phyloP scores from a whole-genome alignment of 2,888 invertebrate genomes.

The Scaptomyza reducta region DNA sequence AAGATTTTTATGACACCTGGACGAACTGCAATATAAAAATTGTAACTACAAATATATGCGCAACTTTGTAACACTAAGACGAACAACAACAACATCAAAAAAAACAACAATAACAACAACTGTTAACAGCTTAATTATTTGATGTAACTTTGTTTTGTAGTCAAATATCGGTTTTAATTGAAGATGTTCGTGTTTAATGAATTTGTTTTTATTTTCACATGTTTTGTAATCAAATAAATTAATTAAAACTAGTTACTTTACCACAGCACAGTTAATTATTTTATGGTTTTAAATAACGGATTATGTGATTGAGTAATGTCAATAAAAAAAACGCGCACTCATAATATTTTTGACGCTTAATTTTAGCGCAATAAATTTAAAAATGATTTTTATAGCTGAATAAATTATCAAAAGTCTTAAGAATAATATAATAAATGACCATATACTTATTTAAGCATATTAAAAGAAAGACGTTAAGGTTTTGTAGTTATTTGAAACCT shows the following conservation, averaged over 20 bases:
- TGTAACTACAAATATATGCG: slow-evolving; percentile 51
- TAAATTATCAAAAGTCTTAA: too few species aligned
- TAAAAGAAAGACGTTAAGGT: too few species aligned
- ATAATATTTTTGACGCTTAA: neutral
- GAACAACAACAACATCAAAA: too few species aligned
- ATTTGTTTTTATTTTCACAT: neutral
- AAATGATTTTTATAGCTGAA: too few species aligned
- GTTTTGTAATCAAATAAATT: too few species aligned
- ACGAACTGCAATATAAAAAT: slow-evolving; percentile 40
- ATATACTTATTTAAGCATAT: too few species aligned
- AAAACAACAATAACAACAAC: slow-evolving; percentile 56
- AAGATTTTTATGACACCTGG: slow-evolving; percentile 32
- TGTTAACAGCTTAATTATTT: slow-evolving; percentile 60
- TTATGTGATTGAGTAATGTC: neutral
- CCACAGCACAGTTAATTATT: neutral
- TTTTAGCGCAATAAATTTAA: too few species aligned
- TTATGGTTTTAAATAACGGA: neutral
- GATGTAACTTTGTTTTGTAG: slow-evolving; percentile 16
- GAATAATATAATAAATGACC: too few species aligned
- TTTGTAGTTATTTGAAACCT: too few species aligned
- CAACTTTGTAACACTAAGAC: slow-evolving; percentile 32
- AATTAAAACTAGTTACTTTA: neutral
- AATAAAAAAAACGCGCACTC: neutral
- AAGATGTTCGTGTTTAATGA: neutral
- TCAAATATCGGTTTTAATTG: slow-evolving; percentile 7